Evolutionary conservation across 2,888 invertebrate genomes (phyloP), one percentile per base, ranked within the genome.

Genomic region (Phaedon cochleariae): DNA sequence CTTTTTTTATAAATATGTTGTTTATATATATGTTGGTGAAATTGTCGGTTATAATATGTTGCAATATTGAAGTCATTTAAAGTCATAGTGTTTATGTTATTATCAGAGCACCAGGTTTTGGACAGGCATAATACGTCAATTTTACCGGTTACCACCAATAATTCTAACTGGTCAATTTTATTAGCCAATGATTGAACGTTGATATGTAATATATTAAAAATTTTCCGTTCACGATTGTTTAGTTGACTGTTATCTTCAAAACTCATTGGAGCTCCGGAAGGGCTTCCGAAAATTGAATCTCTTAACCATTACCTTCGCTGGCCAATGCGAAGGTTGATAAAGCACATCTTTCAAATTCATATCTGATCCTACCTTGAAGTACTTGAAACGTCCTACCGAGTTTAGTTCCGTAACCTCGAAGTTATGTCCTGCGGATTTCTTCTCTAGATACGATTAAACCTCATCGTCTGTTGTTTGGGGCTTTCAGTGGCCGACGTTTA

Each of bases 271-370:
- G 26, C 6, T 6, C 3, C 26, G 26, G n/a, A 15, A 15, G 5
- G 52, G 17, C 17, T 52, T 26, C 2, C 52, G 52, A 51, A 51
- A 51, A 21, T 22, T 26, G 26, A 29, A 52, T 17, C 26, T 52
- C 26, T 52, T 52, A 7, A 52, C 29, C 2, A 52, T 26, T 6
- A 52, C 52, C n/a, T 52, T 12, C 4, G 12, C 9, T 9, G 52
- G 52, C 52, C 52, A 46, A 46, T 46, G 17, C 7, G 46, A 46
- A 9, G n/a, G n/a, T n/a, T n/a, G n/a, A n/a, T n/a, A n/a, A n/a
- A n/a, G n/a, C n/a, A n/a, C n/a, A n/a, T n/a, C 49, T 21, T 49
- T 49, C 12, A 49, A 12, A 18, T n/a, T 21, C 22, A 52, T 29
- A 29, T 52, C 52, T n/a, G 31, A 22, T 15, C 52, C 52, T 29